Evolutionary conservation across 2,888 invertebrate species (phyloP).

Genomic region (Dicycla oo): DNA sequence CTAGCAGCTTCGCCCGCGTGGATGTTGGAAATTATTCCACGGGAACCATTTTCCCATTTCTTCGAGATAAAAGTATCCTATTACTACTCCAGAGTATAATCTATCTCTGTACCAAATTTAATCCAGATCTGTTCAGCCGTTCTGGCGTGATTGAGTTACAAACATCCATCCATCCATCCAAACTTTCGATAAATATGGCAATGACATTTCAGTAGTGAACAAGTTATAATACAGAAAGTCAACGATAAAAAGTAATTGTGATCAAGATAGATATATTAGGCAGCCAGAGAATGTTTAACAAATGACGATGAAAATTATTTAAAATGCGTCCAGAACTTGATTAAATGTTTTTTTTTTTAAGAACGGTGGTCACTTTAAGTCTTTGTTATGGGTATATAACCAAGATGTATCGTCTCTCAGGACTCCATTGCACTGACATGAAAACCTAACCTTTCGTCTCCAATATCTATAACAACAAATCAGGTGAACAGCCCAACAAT

Average conservation of each 20-base stretch:
- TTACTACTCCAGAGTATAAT: too few relatives aligned
- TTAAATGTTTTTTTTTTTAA: not conserved
- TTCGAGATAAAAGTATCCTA: too few relatives aligned
- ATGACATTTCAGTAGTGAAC: not conserved
- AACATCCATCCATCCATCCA: too few relatives aligned
- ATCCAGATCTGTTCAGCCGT: too few relatives aligned
- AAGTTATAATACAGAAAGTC: not conserved
- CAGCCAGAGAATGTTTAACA: not conserved
- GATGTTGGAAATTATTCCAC: too few relatives aligned
- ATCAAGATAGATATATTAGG: not conserved
- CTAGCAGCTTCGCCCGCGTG: too few relatives aligned
- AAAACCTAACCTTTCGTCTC: not conserved
- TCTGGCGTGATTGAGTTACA: too few relatives aligned
- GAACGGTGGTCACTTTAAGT: not conserved
- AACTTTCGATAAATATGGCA: too few relatives aligned
- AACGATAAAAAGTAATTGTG: not conserved
- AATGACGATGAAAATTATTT: not conserved
- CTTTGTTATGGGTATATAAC: not conserved
- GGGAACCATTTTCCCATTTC: too few relatives aligned
- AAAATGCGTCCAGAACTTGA: too few relatives aligned
- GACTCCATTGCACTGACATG: not conserved
- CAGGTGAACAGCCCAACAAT: constrained; percentile 35
- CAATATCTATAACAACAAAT: constrained; percentile 40
- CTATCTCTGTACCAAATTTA: too few relatives aligned
- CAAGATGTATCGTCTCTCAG: not conserved